A percentile compares a stretch with the other conserved stretches of the same genome.
Conservation (phyloP, 2,113 vertebrate genomes). For the Cisticola juncidis region DNA sequence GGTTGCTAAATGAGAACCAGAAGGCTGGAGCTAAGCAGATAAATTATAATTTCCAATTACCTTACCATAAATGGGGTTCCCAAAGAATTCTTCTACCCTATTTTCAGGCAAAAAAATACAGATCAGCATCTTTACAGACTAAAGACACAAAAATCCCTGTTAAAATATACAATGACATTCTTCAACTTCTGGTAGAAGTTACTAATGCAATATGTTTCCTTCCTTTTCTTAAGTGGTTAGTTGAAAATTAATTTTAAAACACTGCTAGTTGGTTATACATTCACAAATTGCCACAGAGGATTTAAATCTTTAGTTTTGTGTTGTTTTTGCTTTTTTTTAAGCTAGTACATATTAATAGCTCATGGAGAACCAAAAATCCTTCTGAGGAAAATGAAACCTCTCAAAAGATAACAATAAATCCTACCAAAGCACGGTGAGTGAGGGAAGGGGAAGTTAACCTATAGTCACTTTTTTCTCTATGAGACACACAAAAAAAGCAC, state of each 20-base stretch:
- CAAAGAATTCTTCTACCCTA: neutral
- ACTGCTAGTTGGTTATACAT: neutral
- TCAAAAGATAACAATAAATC: neutral
- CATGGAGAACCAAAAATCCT: neutral
- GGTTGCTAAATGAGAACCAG: slow-evolving; percentile 42
- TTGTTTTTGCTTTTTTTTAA: neutral
- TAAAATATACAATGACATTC: neutral
- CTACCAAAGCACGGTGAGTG: neutral
- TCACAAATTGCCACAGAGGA: neutral
- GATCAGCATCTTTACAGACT: neutral
- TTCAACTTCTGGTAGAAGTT: neutral
- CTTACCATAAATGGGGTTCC: neutral
- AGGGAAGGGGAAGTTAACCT: neutral
- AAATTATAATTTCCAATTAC: slow-evolving; percentile 10
- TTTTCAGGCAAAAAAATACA: neutral
- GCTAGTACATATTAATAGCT: neutral
- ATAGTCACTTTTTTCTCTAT: neutral
- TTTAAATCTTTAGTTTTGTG: neutral
- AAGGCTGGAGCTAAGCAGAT: slow-evolving; percentile 18
- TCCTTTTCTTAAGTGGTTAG: neutral
- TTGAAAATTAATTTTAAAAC: neutral
- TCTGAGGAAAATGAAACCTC: neutral
- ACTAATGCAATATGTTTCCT: neutral
- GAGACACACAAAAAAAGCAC: neutral
- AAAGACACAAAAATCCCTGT: neutral